These are phyloP conservation scores for Nyleta sp. DNA, from an alignment of 2,888 invertebrate genomes.

Conservation along the genomic window DNA sequence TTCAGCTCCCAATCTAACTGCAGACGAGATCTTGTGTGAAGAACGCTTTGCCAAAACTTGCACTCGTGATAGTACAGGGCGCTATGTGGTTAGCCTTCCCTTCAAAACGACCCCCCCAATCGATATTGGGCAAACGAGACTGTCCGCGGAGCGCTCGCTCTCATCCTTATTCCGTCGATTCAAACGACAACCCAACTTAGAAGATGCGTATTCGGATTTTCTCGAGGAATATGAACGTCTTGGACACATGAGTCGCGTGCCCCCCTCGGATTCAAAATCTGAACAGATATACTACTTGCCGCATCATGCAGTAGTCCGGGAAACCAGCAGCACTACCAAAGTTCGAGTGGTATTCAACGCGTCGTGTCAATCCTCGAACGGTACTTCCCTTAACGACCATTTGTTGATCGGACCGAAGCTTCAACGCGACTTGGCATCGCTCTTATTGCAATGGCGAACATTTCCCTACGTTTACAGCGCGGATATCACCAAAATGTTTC, in stretches of 20 bases:
- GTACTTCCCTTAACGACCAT: not conserved
- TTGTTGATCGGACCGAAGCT: not conserved
- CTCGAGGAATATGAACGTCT: not conserved
- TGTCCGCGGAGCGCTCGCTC: no score
- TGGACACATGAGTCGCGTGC: not conserved
- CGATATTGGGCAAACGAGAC: no score
- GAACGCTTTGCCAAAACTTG: no score
- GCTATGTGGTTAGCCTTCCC: no score
- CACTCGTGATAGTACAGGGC: no score
- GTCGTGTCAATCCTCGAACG: not conserved
- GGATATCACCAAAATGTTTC: not conserved
- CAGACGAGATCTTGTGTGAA: no score
- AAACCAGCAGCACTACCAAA: conserved; percentile 1
- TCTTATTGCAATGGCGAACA: not conserved
- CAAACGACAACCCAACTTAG: no score
- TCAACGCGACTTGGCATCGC: not conserved
- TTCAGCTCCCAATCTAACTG: no score
- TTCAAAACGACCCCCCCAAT: no score
- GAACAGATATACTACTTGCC: conserved; percentile 2
- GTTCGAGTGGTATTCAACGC: conserved; percentile 31
- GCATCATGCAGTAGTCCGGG: conserved; percentile 23
- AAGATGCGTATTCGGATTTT: not conserved
- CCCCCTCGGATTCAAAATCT: no score
- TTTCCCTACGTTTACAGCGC: no score
- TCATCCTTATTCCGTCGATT: no score